Evolutionary conservation across 2,888 invertebrate species (phyloP), one percentile per base, ranked within the genome.

Genomic region (Dichetophora obliterata): DNA sequence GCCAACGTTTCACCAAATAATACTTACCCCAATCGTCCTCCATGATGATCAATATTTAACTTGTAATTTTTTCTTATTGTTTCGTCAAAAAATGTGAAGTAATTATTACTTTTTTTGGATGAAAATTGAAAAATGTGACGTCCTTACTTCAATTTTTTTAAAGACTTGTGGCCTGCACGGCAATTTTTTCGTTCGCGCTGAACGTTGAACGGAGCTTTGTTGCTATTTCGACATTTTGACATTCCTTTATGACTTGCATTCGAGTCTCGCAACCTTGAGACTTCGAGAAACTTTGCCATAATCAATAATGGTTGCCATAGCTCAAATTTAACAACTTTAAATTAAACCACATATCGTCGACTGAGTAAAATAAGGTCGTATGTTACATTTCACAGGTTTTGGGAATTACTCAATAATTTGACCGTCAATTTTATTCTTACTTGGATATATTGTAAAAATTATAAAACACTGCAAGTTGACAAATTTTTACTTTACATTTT

Each of bases 21-120:
- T 73, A 85, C 92, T 88, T 90, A 93, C 93, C 93, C 93, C 93
- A 93, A 88, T 93, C 93, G 89, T 93, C 93, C 83, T 93, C 93
- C 93, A 93, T 93, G 74, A 68, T 82, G 75, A 50, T 11, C 19
- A 16, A 48, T 43, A 43, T 57, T 71, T 68, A 59, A 70, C 75
- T 79, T 63, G 69, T 75, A 75, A 54, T 31, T 77, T 81, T 75
- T 82, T 69, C 5, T 2, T 24, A 34, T 31, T 37, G n/a, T 65
- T 31, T 50, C 63, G 43, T 59, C 4, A 48, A 52, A 65, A 43
- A 19, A 43, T 70, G 54, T 27, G 16, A 66, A 75, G 48, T 37
- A 65, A 50, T 16, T 66, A n/a, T 71, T 57, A 61, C 72, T 76
- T 77, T 48, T 76, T 78, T 79, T 65, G 48, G 24, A 76, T 70